These are phyloP conservation scores for Karalla daura DNA, from an alignment of 2,797 vertebrate genomes.

Conservation along the genomic window DNA sequence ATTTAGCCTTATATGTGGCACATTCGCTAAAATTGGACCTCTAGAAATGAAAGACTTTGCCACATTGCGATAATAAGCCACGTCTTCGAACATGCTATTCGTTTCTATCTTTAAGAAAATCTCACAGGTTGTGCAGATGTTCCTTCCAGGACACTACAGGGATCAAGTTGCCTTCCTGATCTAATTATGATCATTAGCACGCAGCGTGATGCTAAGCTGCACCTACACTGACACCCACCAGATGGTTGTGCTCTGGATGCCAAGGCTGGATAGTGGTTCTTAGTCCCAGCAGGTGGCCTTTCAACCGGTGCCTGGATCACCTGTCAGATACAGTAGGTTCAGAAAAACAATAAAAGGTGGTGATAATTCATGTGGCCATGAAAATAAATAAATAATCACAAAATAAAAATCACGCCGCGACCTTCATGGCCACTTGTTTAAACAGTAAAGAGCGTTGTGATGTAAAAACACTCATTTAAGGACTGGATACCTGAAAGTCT, in stretches of 20 bases:
- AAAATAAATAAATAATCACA: neutral
- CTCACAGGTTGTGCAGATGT: constrained; percentile 26
- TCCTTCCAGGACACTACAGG: constrained; percentile 33
- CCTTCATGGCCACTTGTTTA: neutral
- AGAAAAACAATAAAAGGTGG: constrained; percentile 2
- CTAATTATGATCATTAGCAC: constrained; percentile 75
- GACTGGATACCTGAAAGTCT: neutral
- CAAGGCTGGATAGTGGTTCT: constrained; percentile 42
- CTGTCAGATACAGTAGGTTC: constrained; percentile 1
- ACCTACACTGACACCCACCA: constrained; percentile 59
- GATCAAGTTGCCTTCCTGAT: constrained; percentile 50
- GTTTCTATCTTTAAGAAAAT: neutral
- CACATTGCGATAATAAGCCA: neutral
- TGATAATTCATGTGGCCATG: neutral
- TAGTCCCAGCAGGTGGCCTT: constrained; percentile 34
- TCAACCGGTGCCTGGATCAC: constrained; percentile 30
- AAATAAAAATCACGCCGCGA: too few species aligned
- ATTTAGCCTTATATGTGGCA: too few species aligned
- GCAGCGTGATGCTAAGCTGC: constrained; percentile 57
- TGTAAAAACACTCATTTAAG: neutral
- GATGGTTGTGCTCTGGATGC: constrained; percentile 52
- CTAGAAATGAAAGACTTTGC: fast-evolving
- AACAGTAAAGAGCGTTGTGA: neutral
- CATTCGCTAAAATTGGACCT: too few species aligned
- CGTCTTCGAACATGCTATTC: neutral